phyloP scores from a whole-genome alignment of 2,888 invertebrate species.

The Eupeodes luniger region DNA sequence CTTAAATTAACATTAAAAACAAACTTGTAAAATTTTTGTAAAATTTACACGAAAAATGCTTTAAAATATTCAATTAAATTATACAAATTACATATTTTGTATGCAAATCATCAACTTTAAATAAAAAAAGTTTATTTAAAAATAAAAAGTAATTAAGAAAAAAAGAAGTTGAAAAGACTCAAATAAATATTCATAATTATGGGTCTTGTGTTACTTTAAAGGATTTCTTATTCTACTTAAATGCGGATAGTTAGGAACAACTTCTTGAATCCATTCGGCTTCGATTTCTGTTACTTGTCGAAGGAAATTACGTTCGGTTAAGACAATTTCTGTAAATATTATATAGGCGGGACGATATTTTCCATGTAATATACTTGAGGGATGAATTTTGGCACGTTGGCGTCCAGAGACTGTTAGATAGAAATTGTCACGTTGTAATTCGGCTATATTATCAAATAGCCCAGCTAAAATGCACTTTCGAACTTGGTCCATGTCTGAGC shows the following conservation, averaged over 20 bases:
- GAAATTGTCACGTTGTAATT: slow-evolving; percentile 89
- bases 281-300: slow-evolving; percentile 91
- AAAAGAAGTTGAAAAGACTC: background rate
- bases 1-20: slow-evolving; percentile 54
- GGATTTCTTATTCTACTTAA: slow-evolving; percentile 78
- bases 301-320: slow-evolving; percentile 92
- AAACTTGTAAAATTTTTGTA: slow-evolving; percentile 2
- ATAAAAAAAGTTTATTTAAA: slow-evolving; percentile 1
- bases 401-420: slow-evolving; percentile 88
- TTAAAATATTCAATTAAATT: slow-evolving; percentile 36
- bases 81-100: slow-evolving; percentile 21
- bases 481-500: slow-evolving; percentile 87
- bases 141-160: background rate
- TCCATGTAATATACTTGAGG: slow-evolving; percentile 89
- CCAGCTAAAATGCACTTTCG: slow-evolving; percentile 93
- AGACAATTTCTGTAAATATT: slow-evolving; percentile 94
- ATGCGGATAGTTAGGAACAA: slow-evolving; percentile 84
- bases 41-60: slow-evolving; percentile 57
- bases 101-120: background rate
- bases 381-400: slow-evolving; percentile 92
- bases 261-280: slow-evolving; percentile 90
- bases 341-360: slow-evolving; percentile 88
- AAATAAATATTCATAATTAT: slow-evolving; percentile 21
- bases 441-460: slow-evolving; percentile 94
- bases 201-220: slow-evolving; percentile 46